These are phyloP conservation scores for Eptesicus fuscus DNA, from an alignment of 2,113 vertebrate species.

Conservation along the genomic window DNA sequence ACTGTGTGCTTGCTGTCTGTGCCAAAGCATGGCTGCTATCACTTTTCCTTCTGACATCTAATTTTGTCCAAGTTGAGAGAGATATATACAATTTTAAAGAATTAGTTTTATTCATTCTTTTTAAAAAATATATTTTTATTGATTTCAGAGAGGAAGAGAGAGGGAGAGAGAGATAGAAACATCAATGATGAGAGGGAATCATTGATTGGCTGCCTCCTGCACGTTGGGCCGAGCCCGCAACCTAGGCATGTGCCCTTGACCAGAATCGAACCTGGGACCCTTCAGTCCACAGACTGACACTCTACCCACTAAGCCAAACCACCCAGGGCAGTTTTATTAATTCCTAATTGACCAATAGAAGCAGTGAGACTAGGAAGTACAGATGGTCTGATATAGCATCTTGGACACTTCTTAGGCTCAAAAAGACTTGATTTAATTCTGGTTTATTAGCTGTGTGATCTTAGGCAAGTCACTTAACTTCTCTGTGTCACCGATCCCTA, in stretches of 20 bases:
- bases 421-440: neutral
- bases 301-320: too few relatives aligned
- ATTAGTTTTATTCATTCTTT: neutral
- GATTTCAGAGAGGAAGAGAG: too few relatives aligned
- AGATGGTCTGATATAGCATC: neutral
- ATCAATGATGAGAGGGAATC: too few relatives aligned
- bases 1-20: neutral
- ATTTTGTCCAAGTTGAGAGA: neutral
- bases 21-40: neutral
- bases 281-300: too few relatives aligned
- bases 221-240: too few relatives aligned
- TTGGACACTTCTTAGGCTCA: neutral
- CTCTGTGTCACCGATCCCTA: neutral
- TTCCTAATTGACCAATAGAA: neutral
- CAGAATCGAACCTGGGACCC: too few relatives aligned
- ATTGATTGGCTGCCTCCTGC: too few relatives aligned
- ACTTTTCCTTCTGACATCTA: neutral
- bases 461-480: neutral
- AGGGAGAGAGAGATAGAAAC: too few relatives aligned
- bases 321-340: neutral
- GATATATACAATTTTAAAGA: neutral
- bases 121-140: too few relatives aligned
- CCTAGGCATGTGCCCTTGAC: too few relatives aligned
- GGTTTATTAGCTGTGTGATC: neutral
- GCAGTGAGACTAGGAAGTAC: neutral